Evolutionary conservation across 2,888 invertebrate genomes (phyloP), one percentile per base, ranked within the genome.

Genomic region (Agonopterix arenella): DNA sequence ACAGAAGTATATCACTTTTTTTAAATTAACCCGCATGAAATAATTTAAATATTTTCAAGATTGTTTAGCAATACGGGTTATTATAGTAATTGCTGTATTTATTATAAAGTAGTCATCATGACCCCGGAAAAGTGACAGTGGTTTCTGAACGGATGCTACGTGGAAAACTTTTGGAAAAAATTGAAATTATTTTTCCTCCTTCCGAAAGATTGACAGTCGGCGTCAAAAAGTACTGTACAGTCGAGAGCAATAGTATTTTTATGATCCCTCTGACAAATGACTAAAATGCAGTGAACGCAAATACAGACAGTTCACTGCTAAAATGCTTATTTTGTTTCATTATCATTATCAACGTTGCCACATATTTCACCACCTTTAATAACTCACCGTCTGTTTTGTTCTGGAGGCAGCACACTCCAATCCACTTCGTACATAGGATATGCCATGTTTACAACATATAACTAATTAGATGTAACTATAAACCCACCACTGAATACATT

Each of bases 331-430:
- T 28, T 28, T n/a, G n/a, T 40, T 40, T 2, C 38, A 0, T 38
- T 9, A 37, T 1, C 3, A 40, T 40, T 40, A 40, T 40, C 4
- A 40, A 40, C n/a, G n/a, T n/a, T 40, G 1, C n/a, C 10, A 9
- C 40, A n/a, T n/a, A n/a, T n/a, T n/a, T 40, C n/a, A 40, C 40
- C 40, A 37, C 51, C 49, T 55, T 40, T 11, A 11, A 11, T 8
- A 46, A 46, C 57, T 51, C 55, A 76, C 80, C 96, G 94, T 90
- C 96, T 91, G 73, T 96, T 96, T 61, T 94, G 92, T 82, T 96
- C 96, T 52, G 95, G 94, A 56, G 96, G 96, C 66, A 96, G 88
- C 62, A 96, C 93, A 84, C 95, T 95, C 94, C 95, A 95, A 76
- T 96, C 96, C 52, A 93, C 91, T 80, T 95, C 95, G 75, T 94